Base-by-base conservation (phyloP, 2,113 vertebrate species). In the Illadopsis cleaveri region DNA sequence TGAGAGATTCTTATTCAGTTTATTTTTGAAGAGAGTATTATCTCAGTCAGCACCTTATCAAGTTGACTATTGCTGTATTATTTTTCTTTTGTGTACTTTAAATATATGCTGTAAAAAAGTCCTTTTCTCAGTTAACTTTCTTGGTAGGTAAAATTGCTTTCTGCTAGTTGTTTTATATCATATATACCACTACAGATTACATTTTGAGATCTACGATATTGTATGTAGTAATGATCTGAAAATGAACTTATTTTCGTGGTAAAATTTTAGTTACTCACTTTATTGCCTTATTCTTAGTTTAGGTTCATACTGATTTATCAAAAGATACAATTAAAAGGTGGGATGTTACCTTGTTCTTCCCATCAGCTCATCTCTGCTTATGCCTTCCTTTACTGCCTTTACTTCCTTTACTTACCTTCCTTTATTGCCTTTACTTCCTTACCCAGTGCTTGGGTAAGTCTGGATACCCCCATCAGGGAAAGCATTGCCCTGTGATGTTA, bases 41-140 rank as follows among this genome's bases (percentile, higher is more conserved):
- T 75, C 61, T 82, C 88, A 82, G 61, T 58, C 35, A 78, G 35
- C 30, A 85, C 27, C 48, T 68, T 75, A 76, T 60, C 38, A 76
- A 70, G 27, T 31, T 86, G 50, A 7, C 27, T 54, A 15, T 60
- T 88, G 16, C 16, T 75, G 8, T 47, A 57, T 5, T 51, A 11
- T 54, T 93, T 89, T 91, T 64, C 9, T 45, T 81, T 56, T 61
- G 33, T 75, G 54, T 82, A 8, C 42, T 87, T 89, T 89, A 77
- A 87, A 50, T 11, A 66, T 25, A 15, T 57, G 12, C 56, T 68
- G 16, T 50, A 78, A 42, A 87, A 83, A 82, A 37, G 28, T 79
- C 6, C 6, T 75, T 82, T 73, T 57, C 33, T 87, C 35, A 33
- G 3, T 84, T 82, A 42, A 82, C 35, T 25, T 85, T 21, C 47